phyloP scores from a whole-genome alignment of 2,113 vertebrate species.

The Litocranius walleri region DNA sequence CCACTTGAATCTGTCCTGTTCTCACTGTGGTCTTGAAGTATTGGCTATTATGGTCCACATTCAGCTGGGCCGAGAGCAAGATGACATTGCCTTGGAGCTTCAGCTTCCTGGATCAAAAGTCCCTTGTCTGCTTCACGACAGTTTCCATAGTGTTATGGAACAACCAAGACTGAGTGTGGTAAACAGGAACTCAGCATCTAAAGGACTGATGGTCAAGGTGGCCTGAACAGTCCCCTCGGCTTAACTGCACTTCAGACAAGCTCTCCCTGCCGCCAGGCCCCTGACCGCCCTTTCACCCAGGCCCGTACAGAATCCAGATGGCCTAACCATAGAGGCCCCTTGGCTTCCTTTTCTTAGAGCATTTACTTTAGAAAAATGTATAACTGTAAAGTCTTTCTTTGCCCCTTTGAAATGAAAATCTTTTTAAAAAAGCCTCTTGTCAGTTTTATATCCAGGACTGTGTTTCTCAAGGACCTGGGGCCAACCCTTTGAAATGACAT shows the following conservation, averaged over 20 bases:
- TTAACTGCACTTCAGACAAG: neutral
- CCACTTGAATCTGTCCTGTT: neutral
- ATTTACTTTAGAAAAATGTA: neutral
- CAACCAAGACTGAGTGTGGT: neutral
- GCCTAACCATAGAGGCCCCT: neutral
- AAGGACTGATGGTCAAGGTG: neutral
- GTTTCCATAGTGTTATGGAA: neutral
- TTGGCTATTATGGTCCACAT: neutral
- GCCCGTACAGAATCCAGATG: neutral
- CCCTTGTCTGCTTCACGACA: neutral
- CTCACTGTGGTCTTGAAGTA: conserved; percentile 29
- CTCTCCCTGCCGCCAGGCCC: neutral
- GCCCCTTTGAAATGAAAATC: neutral
- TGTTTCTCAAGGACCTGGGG: neutral
- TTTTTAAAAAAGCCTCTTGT: neutral
- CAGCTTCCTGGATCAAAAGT: neutral
- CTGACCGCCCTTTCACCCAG: neutral
- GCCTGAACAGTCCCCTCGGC: neutral
- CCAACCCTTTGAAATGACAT: neutral
- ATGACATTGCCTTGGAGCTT: neutral
- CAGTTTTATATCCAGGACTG: neutral
- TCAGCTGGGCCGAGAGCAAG: neutral
- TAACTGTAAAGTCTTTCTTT: neutral
- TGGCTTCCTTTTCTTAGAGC: neutral
- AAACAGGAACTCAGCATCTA: neutral